Percentiles rank a stretch among this genome's conserved stretches.
phyloP scores from a whole-genome alignment of 1,140 invertebrate species.

The Drosophila simulans region DNA sequence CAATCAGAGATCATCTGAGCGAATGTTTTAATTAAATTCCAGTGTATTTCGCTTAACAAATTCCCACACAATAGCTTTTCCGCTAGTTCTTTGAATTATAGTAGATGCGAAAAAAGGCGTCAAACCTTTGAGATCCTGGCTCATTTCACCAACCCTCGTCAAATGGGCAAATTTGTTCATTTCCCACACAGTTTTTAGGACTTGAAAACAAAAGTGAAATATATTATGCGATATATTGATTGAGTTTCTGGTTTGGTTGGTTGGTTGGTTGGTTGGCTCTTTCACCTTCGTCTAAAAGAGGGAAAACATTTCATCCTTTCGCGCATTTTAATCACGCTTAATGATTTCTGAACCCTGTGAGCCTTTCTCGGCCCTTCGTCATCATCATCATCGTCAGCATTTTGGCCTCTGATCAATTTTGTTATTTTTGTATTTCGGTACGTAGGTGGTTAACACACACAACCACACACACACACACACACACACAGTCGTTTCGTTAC shows the following conservation, averaged over 20 bases:
- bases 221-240: conserved; percentile 31
- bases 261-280: neutral
- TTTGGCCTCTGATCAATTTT: conserved; percentile 32
- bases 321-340: conserved; percentile 69
- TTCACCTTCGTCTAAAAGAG: conserved; percentile 10
- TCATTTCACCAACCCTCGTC: conserved; percentile 40
- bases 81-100: neutral
- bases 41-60: neutral
- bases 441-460: conserved; percentile 62
- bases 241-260: conserved; percentile 17
- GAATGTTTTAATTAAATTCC: neutral
- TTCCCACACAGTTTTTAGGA: conserved; percentile 25
- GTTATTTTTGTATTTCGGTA: conserved; percentile 34
- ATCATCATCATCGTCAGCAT: neutral
- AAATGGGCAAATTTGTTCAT: conserved; percentile 48
- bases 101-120: neutral
- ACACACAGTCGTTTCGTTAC: conserved; percentile 64
- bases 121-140: neutral
- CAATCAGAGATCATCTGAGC: no score
- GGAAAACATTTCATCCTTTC: conserved; percentile 65
- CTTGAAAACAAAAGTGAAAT: conserved; percentile 39
- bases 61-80: neutral
- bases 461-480: conserved; percentile 13
- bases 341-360: conserved; percentile 55
- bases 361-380: conserved; percentile 27